Base-by-base conservation (phyloP, 2,888 invertebrate genomes). In the Drosophila rubida region DNA sequence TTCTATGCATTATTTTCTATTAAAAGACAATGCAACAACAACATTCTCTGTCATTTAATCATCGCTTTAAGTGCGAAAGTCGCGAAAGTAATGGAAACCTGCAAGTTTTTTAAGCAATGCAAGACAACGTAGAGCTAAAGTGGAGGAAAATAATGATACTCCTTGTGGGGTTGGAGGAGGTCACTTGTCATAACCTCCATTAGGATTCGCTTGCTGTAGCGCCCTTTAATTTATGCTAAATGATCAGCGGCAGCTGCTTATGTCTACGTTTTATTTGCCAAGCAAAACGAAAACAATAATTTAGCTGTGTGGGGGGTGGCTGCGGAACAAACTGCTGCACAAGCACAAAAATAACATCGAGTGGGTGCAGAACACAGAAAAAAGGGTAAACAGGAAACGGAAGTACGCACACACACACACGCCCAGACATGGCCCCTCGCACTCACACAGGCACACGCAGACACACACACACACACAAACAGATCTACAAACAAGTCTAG, bases 281-380 rank as follows among this genome's bases (percentile, higher is more conserved):
- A 62, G 71, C 87, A 84, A 79, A 81, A 81, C 82, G 85, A 87
- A 87, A 82, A 82, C 87, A 81, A 87, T 87, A 87, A 87, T 81
- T 82, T 74, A 81, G 69, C 53, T 25, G 53, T 11, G 23, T 23
- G 19, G 9, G 62, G 55, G 39, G 25, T 14, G 37, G 51, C 32
- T 39, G 39, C 41, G 25, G 30, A 37, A 44, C 57, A 67, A 77
- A 77, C 63, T 83, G 86, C 82, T 76, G 75, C 67, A 78, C 63
- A 86, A 85, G 86, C 88, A 82, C 55, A 85, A 85, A 78, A 65
- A 76, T 53, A 70, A 49, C 53, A 63, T 69, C 54, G 49, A 60
- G 69, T 49, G 53, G 49, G 60, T 42, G 53, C 27, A 27, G 32
- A 35, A 35, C 13, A 5, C n/a, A 37, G 7, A 22, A 62, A 79